Evolutionary conservation across 2,888 invertebrate species (phyloP), one percentile per base, ranked within the genome.

Genomic region (Apomyelois bistriatella): DNA sequence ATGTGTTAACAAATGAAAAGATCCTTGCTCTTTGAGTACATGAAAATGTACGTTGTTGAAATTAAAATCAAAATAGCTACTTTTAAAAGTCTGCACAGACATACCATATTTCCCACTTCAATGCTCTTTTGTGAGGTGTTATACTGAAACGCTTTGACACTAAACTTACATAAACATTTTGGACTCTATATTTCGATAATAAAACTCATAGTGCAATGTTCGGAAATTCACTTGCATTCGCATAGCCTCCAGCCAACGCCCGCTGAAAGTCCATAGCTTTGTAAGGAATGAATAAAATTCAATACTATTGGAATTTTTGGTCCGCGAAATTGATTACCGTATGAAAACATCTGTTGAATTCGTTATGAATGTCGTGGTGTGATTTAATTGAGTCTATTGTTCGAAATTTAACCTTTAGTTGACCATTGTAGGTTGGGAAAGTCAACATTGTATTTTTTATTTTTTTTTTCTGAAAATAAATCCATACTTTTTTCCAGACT

Each of bases 241-340:
- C 30, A 46, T 46, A 16, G 46, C 46, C 46, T 32, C 5, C 15
- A 16, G 46, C 46, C 5, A 32, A 46, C 46, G 32, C 32, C 32
- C 32, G 32, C 10, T 32, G 32, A 46, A 38, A 46, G 32, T 15
- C 46, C 46, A 46, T 32, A 46, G 46, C 46, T 46, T 46, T 32
- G 28, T 28, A 17, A 42, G 12, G 22, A 22, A 42, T 42, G 43
- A 46, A 46, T 32, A 32, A 16, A 46, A 46, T 46, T 43, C 32
- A 40, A 32, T 16, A 16, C 32, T 46, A 46, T 32, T 35, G 49
- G 16, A 7, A 15, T 67, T 61, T 59, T 53, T 60, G 42, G 55
- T 28, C 53, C 52, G 52, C 41, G 36, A 46, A 46, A 46, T 46
- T 32, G 30, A 46, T 46, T 46, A 15, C n/a, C 4, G 16, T 46